Evolutionary conservation across 2,113 vertebrate genomes (phyloP), one percentile per base, ranked within the genome.

Genomic region (Synchiropus splendidus): DNA sequence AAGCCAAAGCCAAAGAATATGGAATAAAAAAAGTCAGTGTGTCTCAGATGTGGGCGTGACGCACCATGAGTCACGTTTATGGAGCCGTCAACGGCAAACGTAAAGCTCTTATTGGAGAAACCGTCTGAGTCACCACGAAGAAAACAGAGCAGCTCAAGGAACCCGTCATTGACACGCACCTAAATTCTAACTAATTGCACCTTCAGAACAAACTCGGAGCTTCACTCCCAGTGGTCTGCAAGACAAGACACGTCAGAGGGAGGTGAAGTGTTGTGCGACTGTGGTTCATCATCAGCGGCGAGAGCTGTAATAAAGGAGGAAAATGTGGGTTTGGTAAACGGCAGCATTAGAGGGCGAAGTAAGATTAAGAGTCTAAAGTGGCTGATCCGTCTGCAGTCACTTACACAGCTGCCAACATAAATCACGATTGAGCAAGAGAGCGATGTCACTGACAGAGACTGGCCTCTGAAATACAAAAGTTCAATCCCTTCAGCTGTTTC

Each of bases 151-250:
- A 42, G 27, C 54, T 18, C n/a, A 34, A 54, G 35, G 36, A 68
- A 45, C 53, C 48, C 51, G 39, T 67, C 66, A 73, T 65, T 65
- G 61, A 55, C 44, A 52, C 35, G 44, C 47, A 68, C 42, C 40
- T 67, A 67, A 76, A 82, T 75, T 59, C 59, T 72, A 54, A 31
- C 55, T 75, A 75, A 85, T 70, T 58, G 46, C 54, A 67, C 64
- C 68, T 54, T 69, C 39, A 56, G 49, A 68, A 49, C 37, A 39
- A 39, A 64, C 56, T 52, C 59, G 47, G 52, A 70, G 53, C 58
- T 36, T 73, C 63, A 61, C 51, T 34, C 14, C 9, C 35, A 58
- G 45, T 50, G 14, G 12, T 12, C 6, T 34, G 57, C 84, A 51
- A 66, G 83, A 75, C 54, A 13, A 31, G 53, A 74, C 82, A 70